Percentiles rank a stretch among this genome's conserved stretches.
phyloP scores from a whole-genome alignment of 2,113 vertebrate species.

The Clarias macrocephalus region DNA sequence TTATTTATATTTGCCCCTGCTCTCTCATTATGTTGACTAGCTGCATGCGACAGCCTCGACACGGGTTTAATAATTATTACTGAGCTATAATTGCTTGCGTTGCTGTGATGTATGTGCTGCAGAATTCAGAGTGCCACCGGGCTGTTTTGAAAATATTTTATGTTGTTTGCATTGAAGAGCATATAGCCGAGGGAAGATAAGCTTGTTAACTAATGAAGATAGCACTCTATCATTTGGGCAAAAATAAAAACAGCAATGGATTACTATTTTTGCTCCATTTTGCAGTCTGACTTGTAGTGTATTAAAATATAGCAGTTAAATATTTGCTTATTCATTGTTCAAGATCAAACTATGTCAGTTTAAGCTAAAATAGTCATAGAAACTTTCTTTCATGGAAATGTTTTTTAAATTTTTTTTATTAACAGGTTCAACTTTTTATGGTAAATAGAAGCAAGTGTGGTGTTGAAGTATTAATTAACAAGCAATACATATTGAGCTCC shows the following conservation, averaged over 20 bases:
- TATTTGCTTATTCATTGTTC: not conserved
- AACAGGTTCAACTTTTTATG: not conserved
- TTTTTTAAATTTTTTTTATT: not conserved
- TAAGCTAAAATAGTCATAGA: not conserved
- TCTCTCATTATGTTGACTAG: slow-evolving; percentile 17
- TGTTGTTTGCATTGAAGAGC: slow-evolving; percentile 25
- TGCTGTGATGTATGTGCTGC: not conserved
- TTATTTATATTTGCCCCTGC: slow-evolving; percentile 14
- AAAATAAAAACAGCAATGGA: not conserved
- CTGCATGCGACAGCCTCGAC: not conserved
- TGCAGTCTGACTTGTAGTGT: not conserved
- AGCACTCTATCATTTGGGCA: not conserved
- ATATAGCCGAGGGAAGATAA: slow-evolving; percentile 22
- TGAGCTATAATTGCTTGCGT: not conserved
- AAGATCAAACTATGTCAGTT: not conserved
- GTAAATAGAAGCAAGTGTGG: not conserved
- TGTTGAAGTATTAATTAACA: slow-evolving; percentile 2
- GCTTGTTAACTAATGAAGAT: not conserved
- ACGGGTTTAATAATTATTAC: slow-evolving; percentile 26
- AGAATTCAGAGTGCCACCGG: slow-evolving; percentile 8
- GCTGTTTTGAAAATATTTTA: slow-evolving; percentile 33
- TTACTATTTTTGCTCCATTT: not conserved
- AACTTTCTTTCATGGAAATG: not conserved
- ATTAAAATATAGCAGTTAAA: not conserved
- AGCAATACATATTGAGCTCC: slow-evolving; percentile 20